Percentiles rank a stretch among this genome's conserved stretches.
phyloP scores from a whole-genome alignment of 2,888 invertebrate genomes.

The Amphipyra berbera region DNA sequence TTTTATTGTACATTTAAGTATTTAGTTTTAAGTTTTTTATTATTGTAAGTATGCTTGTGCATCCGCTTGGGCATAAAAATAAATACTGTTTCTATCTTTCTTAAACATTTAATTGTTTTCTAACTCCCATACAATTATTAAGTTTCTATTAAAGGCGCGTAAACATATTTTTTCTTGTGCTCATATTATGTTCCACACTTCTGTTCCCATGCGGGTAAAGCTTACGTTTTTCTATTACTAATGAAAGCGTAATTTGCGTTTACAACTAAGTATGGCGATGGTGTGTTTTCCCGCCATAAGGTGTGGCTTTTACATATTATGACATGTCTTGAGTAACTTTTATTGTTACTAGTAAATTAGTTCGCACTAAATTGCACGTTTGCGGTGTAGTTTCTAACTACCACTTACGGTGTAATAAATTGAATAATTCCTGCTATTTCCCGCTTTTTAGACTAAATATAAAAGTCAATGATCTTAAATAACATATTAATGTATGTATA shows the following conservation, averaged over 20 bases:
- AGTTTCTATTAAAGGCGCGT: conserved; percentile 18
- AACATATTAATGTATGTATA: no score
- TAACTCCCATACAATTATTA: conserved; percentile 30
- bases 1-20: no score
- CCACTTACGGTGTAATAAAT: no score
- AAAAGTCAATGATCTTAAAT: not conserved
- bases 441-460: not conserved
- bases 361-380: conserved; percentile 22
- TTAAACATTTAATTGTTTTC: conserved; percentile 33
- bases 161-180: conserved; percentile 24
- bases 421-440: conserved; percentile 7
- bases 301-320: conserved; percentile 46
- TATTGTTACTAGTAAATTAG: conserved; percentile 50
- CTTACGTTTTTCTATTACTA: conserved; percentile 46
- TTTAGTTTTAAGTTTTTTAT: no score
- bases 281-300: conserved; percentile 47
- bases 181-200: conserved; percentile 31
- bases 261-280: conserved; percentile 48
- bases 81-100: no score
- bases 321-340: conserved; percentile 47
- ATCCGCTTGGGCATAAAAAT: no score
- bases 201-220: conserved; percentile 46
- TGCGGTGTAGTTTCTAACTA: conserved; percentile 14
- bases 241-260: conserved; percentile 52
- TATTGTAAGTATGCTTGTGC: no score